Evolutionary conservation across 2,797 vertebrate species (phyloP).

Genomic region (Miichthys miiuy): DNA sequence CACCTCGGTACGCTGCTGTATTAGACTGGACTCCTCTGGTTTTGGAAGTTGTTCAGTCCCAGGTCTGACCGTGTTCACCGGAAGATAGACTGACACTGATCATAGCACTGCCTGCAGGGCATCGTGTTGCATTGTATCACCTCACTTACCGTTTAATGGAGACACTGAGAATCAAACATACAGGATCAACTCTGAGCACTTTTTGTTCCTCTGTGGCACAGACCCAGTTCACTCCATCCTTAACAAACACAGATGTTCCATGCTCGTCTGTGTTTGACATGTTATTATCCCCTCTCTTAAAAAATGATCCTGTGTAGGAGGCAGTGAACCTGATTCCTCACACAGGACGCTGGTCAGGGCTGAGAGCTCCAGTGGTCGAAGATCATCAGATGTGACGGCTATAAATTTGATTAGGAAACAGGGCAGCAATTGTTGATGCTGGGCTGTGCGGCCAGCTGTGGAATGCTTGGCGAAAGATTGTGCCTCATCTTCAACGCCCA

Average conservation of each 20-base stretch:
- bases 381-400: constrained; percentile 29
- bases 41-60: too few species aligned
- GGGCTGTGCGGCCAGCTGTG: constrained; percentile 15
- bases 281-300: background rate
- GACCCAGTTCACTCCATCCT: background rate
- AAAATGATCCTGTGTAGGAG: background rate
- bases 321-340: background rate
- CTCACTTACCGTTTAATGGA: too few species aligned
- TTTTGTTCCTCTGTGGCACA: background rate
- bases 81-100: too few species aligned
- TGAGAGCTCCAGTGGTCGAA: background rate
- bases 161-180: background rate
- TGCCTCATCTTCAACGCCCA: background rate
- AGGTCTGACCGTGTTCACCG: too few species aligned
- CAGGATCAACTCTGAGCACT: background rate
- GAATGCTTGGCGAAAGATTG: constrained; percentile 28
- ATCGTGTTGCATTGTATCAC: too few species aligned
- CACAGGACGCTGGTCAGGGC: background rate
- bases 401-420: constrained; percentile 55
- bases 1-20: too few species aligned
- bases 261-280: background rate
- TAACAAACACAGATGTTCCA: background rate
- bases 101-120: too few species aligned
- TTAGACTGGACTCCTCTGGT: too few species aligned
- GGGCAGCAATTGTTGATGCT: constrained; percentile 45